These are phyloP conservation scores for Alces alces DNA, from an alignment of 2,113 vertebrate species.

Conservation along the genomic window DNA sequence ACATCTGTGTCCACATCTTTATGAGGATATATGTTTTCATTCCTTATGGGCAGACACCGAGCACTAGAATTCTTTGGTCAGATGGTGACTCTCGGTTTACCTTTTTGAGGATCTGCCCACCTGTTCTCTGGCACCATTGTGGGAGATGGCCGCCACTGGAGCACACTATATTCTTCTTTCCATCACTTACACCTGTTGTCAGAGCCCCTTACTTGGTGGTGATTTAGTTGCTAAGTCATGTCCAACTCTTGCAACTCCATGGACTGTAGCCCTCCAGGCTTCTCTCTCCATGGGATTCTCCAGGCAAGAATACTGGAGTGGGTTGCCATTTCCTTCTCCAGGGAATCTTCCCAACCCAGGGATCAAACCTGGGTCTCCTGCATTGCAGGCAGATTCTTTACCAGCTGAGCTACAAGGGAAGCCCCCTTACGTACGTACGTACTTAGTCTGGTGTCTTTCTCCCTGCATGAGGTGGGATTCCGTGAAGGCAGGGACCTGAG, in stretches of 20 bases:
- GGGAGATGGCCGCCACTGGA: neutral
- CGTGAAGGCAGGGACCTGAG: neutral
- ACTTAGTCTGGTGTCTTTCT: neutral
- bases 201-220: neutral
- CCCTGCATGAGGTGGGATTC: fast-evolving
- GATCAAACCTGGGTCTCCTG: neutral
- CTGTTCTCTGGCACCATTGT: neutral
- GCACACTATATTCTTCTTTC: neutral
- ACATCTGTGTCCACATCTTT: neutral
- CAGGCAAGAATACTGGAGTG: neutral
- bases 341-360: neutral
- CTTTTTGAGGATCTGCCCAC: neutral
- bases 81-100: neutral
- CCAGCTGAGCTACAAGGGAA: neutral
- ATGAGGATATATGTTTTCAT: neutral
- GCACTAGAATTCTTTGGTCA: neutral
- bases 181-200: neutral
- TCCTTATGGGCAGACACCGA: neutral
- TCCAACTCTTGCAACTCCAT: neutral
- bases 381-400: neutral
- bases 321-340: neutral
- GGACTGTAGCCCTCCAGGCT: neutral
- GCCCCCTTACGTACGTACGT: neutral
- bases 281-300: neutral
- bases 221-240: neutral